Percentiles rank a stretch among this genome's conserved stretches.
These are phyloP conservation scores for Echinarachnius parma DNA, from an alignment of 53 echinoderm and acorn worm species.

Conservation along the genomic window DNA sequence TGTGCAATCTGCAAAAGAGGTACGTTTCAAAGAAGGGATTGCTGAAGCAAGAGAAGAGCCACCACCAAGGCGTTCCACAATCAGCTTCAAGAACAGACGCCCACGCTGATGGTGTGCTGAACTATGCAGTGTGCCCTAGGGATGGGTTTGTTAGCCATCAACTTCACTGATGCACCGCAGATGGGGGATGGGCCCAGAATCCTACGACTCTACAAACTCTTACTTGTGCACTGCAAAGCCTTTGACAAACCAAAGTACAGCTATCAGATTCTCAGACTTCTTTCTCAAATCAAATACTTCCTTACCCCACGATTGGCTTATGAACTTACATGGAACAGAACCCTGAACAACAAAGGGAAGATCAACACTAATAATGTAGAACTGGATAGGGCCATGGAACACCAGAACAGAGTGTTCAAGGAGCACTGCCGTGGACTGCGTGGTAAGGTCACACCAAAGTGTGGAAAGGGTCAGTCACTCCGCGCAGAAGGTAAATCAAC, in stretches of 20 bases:
- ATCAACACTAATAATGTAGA: slow-evolving; percentile 38
- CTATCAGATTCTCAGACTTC: slow-evolving; percentile 52
- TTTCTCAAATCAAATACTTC: slow-evolving; percentile 59
- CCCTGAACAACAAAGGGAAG: slow-evolving; percentile 46
- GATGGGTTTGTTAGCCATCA: slow-evolving; percentile 55
- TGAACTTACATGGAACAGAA: slow-evolving; percentile 65
- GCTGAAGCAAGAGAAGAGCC: not conserved
- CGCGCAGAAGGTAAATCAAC: slow-evolving; percentile 23
- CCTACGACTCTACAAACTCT: slow-evolving; percentile 43
- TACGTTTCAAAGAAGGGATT: slow-evolving; percentile 8
- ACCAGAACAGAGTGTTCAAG: slow-evolving; percentile 58
- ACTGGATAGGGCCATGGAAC: slow-evolving; percentile 51
- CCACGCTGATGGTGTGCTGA: slow-evolving; percentile 42
- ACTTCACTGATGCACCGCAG: slow-evolving; percentile 58
- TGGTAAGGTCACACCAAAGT: slow-evolving; percentile 52
- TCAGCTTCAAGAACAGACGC: not conserved
- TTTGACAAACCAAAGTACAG: slow-evolving; percentile 57
- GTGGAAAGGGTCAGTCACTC: slow-evolving; percentile 49
- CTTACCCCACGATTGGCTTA: slow-evolving; percentile 48
- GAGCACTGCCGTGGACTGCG: slow-evolving; percentile 48
- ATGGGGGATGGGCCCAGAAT: slow-evolving; percentile 59
- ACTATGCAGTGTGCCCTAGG: slow-evolving; percentile 56
- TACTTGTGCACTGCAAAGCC: slow-evolving; percentile 61
- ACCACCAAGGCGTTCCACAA: not conserved
- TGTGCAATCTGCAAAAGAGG: slow-evolving; percentile 3